Evolutionary conservation across 1,140 invertebrate species (phyloP).

Genomic region (Hypothenemus hampei): DNA sequence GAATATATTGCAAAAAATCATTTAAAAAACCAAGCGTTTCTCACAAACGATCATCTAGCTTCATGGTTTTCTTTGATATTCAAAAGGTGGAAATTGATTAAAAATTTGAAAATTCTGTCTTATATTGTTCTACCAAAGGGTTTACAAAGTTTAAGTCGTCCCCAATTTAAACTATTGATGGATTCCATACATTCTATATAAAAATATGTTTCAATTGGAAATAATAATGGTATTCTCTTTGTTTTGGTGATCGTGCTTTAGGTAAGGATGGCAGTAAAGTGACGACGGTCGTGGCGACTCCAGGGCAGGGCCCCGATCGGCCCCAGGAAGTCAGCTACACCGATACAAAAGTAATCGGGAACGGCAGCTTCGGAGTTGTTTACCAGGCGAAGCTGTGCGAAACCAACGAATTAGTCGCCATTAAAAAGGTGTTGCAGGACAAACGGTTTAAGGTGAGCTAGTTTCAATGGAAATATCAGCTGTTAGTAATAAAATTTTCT

Average conservation of each 20-base stretch:
- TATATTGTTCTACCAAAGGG: too few species aligned
- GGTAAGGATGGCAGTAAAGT: conserved; percentile 90
- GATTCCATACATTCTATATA: too few species aligned
- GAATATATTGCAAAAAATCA: too few species aligned
- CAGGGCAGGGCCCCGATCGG: conserved; percentile 88
- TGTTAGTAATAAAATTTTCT: not conserved
- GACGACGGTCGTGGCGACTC: conserved; percentile 93
- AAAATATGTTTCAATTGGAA: too few species aligned
- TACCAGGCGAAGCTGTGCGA: conserved; percentile 97
- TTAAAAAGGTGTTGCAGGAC: conserved; percentile 99
- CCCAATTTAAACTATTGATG: too few species aligned
- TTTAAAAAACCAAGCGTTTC: too few species aligned
- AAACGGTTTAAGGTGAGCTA: conserved; percentile 89
- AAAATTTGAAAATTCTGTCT: too few species aligned
- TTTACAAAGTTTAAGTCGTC: too few species aligned
- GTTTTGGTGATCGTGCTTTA: conserved; percentile 48
- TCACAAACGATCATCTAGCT: too few species aligned
- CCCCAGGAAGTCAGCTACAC: conserved; percentile 95
- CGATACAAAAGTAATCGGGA: conserved; percentile 97
- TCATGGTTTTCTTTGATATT: too few species aligned
- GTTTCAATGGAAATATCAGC: not conserved
- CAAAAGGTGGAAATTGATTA: too few species aligned
- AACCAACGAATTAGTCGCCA: conserved; percentile 94
- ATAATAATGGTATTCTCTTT: too few species aligned
- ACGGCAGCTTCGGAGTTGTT: conserved; percentile 98